phyloP scores from a whole-genome alignment of 2,888 invertebrate genomes.

The Morpho achilles region DNA sequence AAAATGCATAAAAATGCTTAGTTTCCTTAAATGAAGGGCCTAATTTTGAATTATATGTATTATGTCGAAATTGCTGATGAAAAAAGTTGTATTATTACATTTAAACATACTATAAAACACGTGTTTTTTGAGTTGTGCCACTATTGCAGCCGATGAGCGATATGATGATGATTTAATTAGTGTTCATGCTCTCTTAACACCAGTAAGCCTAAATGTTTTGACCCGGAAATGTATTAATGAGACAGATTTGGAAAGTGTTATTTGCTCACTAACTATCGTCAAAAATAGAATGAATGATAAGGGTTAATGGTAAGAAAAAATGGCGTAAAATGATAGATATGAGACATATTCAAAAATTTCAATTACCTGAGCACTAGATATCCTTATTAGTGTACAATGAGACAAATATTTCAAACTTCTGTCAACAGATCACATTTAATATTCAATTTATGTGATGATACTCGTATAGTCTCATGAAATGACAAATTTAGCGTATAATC shows the following conservation, averaged over 20 bases:
- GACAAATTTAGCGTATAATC: no score
- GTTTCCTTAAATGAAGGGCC: no score
- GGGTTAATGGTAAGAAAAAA: neutral
- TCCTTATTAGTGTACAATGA: constrained; percentile 12
- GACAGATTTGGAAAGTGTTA: constrained; percentile 1
- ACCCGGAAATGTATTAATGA: constrained; percentile 5
- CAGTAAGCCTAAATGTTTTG: constrained; percentile 1
- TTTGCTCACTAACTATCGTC: constrained; percentile 9
- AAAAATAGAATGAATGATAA: constrained; percentile 4
- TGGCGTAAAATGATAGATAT: constrained; percentile 11
- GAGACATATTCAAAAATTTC: constrained; percentile 9
- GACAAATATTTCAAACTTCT: constrained; percentile 1
- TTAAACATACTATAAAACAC: no score
- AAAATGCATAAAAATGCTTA: neutral
- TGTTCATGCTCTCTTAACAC: constrained; percentile 8
- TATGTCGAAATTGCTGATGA: no score
- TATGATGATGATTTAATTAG: neutral
- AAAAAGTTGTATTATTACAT: no score
- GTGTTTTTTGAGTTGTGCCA: no score
- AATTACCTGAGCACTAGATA: constrained; percentile 15
- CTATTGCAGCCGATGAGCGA: no score
- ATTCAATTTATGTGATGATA: neutral
- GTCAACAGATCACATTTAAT: constrained; percentile 3
- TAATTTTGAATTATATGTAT: no score
- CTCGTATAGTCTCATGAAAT: no score